Conservation (phyloP, 2,797 vertebrate genomes). For the Periparus ater region DNA sequence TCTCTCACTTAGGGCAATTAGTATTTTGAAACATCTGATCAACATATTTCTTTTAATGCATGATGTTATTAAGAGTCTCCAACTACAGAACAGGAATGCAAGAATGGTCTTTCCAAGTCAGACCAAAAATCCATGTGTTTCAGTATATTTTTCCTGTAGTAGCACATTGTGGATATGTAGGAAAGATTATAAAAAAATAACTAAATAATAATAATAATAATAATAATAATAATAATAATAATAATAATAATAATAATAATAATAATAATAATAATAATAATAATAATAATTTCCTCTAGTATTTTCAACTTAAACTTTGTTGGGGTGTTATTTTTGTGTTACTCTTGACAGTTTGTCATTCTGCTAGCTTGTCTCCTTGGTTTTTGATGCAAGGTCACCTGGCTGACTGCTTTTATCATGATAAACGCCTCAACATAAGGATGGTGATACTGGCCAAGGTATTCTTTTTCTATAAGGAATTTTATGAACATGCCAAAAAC, state of each 20-base stretch:
- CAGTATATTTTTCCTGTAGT: neutral
- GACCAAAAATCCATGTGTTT: neutral
- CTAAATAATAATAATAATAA: no score
- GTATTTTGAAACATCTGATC: neutral
- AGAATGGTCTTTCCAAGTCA: neutral
- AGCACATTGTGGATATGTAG: neutral
- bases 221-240: no score
- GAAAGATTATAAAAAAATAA: neutral
- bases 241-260: neutral
- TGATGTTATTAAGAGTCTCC: neutral
- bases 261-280: neutral
- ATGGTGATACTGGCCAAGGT: no score
- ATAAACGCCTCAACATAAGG: neutral
- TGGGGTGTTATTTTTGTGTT: neutral
- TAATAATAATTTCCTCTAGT: neutral
- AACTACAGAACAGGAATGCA: neutral
- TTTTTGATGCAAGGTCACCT: neutral
- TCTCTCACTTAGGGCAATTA: neutral
- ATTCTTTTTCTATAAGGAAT: neutral
- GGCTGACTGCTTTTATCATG: neutral
- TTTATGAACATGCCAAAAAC: neutral
- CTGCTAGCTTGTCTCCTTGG: neutral
- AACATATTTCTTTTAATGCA: neutral
- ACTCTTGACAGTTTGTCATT: neutral
- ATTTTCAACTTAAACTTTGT: neutral